Percentiles rank a stretch among this genome's conserved stretches.
These are phyloP conservation scores for Leuciscus waleckii DNA, from an alignment of 2,797 vertebrate species.

Conservation along the genomic window DNA sequence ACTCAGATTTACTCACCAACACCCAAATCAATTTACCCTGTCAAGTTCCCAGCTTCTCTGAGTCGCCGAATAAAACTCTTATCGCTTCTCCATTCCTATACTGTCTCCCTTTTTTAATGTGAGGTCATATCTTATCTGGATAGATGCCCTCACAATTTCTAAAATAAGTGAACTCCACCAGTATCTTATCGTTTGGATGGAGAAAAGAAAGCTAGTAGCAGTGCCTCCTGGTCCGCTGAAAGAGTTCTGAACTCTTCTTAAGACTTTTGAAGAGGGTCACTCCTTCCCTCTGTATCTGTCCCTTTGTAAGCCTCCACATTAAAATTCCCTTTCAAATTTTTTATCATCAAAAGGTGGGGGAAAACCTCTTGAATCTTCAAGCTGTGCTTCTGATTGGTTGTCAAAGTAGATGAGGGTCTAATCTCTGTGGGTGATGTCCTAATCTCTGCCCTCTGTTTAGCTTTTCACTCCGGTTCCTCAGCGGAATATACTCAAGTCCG, in stretches of 20 bases:
- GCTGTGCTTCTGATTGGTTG: slow-evolving; percentile 40
- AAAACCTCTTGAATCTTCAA: slow-evolving; percentile 25
- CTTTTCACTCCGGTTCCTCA: slow-evolving; percentile 16
- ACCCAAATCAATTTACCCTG: slow-evolving; percentile 37
- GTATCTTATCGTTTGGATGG: background rate
- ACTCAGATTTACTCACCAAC: slow-evolving; percentile 20
- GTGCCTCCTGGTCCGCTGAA: background rate
- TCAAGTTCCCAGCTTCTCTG: background rate
- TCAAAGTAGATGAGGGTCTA: slow-evolving; percentile 49
- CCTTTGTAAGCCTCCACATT: slow-evolving; percentile 41
- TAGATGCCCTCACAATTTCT: slow-evolving; percentile 16
- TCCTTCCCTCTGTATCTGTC: slow-evolving; percentile 17
- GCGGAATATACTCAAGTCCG: background rate
- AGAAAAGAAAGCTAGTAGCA: slow-evolving; percentile 32
- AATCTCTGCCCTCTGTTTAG: slow-evolving; percentile 23
- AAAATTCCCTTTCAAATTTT: slow-evolving; percentile 53
- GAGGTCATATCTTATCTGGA: slow-evolving; percentile 30
- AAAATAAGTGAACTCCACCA: slow-evolving; percentile 23
- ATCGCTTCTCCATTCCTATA: slow-evolving; percentile 5
- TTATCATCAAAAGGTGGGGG: slow-evolving; percentile 30
- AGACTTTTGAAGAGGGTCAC: slow-evolving; percentile 36
- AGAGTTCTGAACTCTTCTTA: slow-evolving; percentile 25
- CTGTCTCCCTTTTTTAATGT: background rate
- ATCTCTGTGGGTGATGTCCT: slow-evolving; percentile 37
- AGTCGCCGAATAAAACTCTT: slow-evolving; percentile 9